Percentiles rank a stretch among this genome's conserved stretches.
These are phyloP conservation scores for Hycleus phaleratus DNA, from an alignment of 1,140 invertebrate genomes.

Conservation along the genomic window DNA sequence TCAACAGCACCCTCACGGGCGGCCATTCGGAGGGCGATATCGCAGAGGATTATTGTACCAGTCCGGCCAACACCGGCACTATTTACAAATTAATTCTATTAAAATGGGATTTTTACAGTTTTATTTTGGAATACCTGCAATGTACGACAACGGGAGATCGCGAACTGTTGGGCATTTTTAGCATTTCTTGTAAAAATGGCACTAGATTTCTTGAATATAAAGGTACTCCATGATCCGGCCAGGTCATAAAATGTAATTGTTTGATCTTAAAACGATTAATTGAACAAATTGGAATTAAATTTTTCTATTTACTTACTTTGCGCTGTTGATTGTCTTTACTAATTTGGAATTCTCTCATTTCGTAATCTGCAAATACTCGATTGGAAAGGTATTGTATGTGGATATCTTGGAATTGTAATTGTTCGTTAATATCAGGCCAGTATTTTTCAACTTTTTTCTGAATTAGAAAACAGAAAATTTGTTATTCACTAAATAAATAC, in stretches of 20 bases:
- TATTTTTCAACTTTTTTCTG: constrained; percentile 55
- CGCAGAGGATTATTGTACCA: constrained; percentile 74
- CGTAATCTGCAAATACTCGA: constrained; percentile 45
- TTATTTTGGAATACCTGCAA: constrained; percentile 1
- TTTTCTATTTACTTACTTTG: no score
- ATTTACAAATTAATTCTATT: neutral
- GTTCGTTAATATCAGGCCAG: constrained; percentile 48
- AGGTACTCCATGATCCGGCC: constrained; percentile 58
- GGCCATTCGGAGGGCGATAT: constrained; percentile 66
- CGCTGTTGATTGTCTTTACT: constrained; percentile 44
- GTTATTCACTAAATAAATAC: neutral
- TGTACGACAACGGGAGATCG: constrained; percentile 14
- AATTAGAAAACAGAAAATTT: constrained; percentile 7
- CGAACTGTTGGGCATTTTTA: constrained; percentile 7
- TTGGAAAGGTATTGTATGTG: constrained; percentile 40
- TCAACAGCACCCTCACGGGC: constrained; percentile 61
- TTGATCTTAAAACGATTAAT: constrained; percentile 22
- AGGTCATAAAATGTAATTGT: constrained; percentile 48
- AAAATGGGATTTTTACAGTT: neutral
- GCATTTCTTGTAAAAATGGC: constrained; percentile 41
- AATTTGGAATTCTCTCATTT: constrained; percentile 45
- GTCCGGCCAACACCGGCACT: constrained; percentile 78
- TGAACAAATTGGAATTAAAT: no score
- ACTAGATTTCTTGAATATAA: constrained; percentile 36
- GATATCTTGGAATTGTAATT: constrained; percentile 39